A percentile compares a stretch with the other conserved stretches of the same genome.
Evolutionary conservation across 2,113 vertebrate genomes (phyloP).

Genomic region (Alectura lathami): DNA sequence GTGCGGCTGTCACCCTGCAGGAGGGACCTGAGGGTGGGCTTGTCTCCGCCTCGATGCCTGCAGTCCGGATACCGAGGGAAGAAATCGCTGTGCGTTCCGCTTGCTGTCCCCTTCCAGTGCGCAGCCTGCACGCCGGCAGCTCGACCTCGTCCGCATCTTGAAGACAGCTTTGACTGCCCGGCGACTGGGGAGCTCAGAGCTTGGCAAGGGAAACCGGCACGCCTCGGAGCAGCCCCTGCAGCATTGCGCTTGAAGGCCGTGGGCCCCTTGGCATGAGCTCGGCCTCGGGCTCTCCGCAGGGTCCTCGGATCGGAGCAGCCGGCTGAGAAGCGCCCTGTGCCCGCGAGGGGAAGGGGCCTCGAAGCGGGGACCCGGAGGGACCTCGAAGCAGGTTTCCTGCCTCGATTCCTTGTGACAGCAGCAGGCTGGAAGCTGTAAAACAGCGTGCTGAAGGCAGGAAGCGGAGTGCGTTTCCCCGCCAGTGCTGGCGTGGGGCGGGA

Average conservation of each 20-base stretch:
- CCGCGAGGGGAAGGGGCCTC: neutral
- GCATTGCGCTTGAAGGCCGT: neutral
- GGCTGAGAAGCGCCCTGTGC: neutral
- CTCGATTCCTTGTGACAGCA: neutral
- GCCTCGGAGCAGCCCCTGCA: neutral
- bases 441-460: fast-evolving
- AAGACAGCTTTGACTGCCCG: neutral
- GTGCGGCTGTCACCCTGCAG: neutral
- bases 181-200: neutral
- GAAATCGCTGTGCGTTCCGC: neutral
- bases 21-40: neutral
- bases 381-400: neutral
- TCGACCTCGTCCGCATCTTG: neutral
- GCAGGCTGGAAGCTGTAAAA: neutral
- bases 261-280: neutral
- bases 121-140: too few species aligned
- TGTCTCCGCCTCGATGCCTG: neutral
- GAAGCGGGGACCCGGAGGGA: neutral
- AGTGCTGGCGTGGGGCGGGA: too few species aligned
- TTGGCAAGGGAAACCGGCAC: neutral
- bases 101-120: neutral
- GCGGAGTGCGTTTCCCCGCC: neutral
- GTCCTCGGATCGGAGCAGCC: neutral
- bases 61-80: neutral
- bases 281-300: neutral